phyloP scores from a whole-genome alignment of 2,113 vertebrate species.

The Centropus bengalensis region DNA sequence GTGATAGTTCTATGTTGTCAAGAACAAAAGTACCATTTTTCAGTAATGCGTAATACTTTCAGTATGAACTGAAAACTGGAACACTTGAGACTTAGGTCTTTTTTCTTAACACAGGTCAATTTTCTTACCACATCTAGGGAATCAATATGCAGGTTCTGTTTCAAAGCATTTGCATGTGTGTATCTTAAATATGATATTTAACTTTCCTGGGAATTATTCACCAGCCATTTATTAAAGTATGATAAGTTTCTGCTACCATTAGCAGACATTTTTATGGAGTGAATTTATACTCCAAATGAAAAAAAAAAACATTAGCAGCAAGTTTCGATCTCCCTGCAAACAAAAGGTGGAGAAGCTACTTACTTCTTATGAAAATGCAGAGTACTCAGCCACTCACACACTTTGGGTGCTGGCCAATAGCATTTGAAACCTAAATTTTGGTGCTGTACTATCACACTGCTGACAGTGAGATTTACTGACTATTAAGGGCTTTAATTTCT shows the following conservation, averaged over 20 bases:
- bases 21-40: neutral
- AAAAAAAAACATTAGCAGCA: neutral
- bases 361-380: neutral
- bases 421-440: neutral
- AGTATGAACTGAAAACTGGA: neutral
- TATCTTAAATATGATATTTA: neutral
- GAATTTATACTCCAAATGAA: neutral
- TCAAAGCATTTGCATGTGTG: neutral
- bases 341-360: neutral
- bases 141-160: neutral
- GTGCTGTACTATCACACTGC: neutral
- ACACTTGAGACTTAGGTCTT: neutral
- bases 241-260: neutral
- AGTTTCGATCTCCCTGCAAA: neutral
- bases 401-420: neutral
- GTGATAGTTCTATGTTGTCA: neutral
- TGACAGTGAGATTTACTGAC: neutral
- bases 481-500: neutral
- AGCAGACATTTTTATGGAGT: neutral
- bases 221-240: neutral
- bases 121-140: constrained; percentile 1
- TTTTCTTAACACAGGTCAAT: no score
- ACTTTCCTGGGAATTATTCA: neutral
- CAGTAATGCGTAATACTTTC: neutral
- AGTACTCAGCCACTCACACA: neutral